Percentiles rank a stretch among this genome's conserved stretches.
Conservation (phyloP, 53 echinoderm and acorn worm genomes). For the Echinarachnius parma region DNA sequence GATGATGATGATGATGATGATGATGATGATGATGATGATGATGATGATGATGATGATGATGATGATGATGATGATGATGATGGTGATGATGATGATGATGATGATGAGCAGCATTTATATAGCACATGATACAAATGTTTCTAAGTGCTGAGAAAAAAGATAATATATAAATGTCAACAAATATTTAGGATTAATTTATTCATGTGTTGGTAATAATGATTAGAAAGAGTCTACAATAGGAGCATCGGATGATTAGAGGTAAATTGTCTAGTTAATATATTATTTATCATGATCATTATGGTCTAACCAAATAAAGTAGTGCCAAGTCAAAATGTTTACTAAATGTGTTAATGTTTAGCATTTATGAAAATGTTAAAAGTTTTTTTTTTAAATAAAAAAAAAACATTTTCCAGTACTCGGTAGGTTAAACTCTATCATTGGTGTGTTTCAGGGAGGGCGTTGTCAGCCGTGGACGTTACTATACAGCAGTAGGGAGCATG, state of each 20-base stretch:
- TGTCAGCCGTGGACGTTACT: slow-evolving; percentile 61
- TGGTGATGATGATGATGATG: not conserved
- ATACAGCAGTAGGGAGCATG: slow-evolving; percentile 80
- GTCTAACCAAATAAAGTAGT: too few species aligned
- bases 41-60: not conserved
- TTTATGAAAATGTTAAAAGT: not conserved
- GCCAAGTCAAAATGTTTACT: not conserved
- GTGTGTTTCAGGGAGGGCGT: slow-evolving; percentile 7
- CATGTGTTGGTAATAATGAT: too few species aligned
- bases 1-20: not conserved
- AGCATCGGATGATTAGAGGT: too few species aligned
- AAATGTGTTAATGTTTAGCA: not conserved
- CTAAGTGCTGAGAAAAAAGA: too few species aligned
- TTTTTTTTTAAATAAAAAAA: not conserved
- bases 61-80: slow-evolving; percentile 2
- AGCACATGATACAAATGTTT: not conserved
- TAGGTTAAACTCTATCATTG: not conserved
- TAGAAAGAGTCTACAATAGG: too few species aligned
- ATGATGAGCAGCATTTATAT: too few species aligned
- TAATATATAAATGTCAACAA: too few species aligned
- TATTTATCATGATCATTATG: too few species aligned
- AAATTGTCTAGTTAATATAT: too few species aligned
- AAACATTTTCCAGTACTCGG: not conserved
- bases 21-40: slow-evolving; percentile 1
- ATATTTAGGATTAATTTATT: not conserved